Evolutionary conservation across 2,888 invertebrate genomes (phyloP).

Genomic region (Rhopalosiphum nymphaeae): DNA sequence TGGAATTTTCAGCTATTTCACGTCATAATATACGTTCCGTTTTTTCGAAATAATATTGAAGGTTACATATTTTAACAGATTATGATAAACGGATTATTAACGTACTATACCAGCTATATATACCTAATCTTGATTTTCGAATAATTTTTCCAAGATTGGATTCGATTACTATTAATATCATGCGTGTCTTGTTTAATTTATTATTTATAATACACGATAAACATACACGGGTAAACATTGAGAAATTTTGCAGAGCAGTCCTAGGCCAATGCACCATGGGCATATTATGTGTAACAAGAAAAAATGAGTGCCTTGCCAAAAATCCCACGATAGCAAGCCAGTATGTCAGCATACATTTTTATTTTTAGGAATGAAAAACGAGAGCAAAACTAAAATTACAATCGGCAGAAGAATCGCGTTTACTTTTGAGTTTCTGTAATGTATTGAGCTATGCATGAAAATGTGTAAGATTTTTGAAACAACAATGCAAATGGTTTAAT

Average conservation of each 20-base stretch:
- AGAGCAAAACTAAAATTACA: slow-evolving; percentile 48
- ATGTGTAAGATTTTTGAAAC: background rate
- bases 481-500: background rate
- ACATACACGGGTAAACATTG: slow-evolving; percentile 51
- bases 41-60: no score
- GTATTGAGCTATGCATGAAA: background rate
- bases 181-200: background rate
- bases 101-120: background rate
- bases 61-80: no score
- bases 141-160: background rate
- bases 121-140: background rate
- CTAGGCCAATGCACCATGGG: slow-evolving; percentile 31
- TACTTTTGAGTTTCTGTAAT: background rate
- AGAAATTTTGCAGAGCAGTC: slow-evolving; percentile 37
- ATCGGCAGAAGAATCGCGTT: background rate
- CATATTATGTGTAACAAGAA: slow-evolving; percentile 9
- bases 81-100: no score
- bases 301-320: slow-evolving; percentile 54
- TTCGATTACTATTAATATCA: slow-evolving; percentile 9
- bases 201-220: background rate
- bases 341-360: slow-evolving; percentile 50
- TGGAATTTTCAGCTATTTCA: background rate
- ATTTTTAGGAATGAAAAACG: slow-evolving; percentile 49
- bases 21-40: background rate
- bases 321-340: slow-evolving; percentile 41